Conservation (phyloP, 2,888 invertebrate species). For the Autographa gamma region DNA sequence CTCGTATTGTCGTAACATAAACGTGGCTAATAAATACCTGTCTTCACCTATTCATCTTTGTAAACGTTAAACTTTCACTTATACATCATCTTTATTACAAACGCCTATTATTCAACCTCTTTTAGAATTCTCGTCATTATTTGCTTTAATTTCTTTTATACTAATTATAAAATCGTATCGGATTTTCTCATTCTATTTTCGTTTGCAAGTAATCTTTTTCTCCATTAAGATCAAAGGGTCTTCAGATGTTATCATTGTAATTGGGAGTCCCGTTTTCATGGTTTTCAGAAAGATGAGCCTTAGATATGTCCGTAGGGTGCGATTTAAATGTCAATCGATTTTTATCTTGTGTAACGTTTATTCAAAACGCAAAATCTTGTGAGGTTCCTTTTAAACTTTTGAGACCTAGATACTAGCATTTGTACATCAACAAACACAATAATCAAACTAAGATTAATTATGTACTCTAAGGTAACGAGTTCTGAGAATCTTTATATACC, state of each 20-base stretch:
- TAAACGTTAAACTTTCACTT: slow-evolving; percentile 35
- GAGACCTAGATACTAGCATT: neutral
- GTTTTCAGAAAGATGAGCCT: slow-evolving; percentile 69
- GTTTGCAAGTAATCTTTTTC: slow-evolving; percentile 57
- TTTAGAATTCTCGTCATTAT: slow-evolving; percentile 6
- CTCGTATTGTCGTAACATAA: slow-evolving; percentile 50
- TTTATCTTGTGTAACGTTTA: slow-evolving; percentile 11
- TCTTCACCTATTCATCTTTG: slow-evolving; percentile 51
- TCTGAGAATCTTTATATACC: slow-evolving; percentile 37
- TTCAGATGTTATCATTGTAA: slow-evolving; percentile 75
- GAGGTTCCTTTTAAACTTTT: too few relatives aligned
- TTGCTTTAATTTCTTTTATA: neutral
- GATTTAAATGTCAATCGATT: slow-evolving; percentile 61
- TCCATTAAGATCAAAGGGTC: slow-evolving; percentile 66
- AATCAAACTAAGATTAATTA: slow-evolving; percentile 2
- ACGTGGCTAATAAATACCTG: slow-evolving; percentile 61
- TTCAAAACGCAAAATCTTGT: neutral
- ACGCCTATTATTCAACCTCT: slow-evolving; percentile 5
- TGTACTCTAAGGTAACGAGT: slow-evolving; percentile 10
- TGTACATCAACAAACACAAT: slow-evolving; percentile 15
- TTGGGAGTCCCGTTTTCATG: slow-evolving; percentile 74
- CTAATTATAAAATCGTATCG: slow-evolving; percentile 15
- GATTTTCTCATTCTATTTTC: slow-evolving; percentile 46
- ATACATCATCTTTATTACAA: slow-evolving; percentile 16
- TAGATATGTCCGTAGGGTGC: slow-evolving; percentile 65